Evolutionary conservation across 2,797 vertebrate species (phyloP), one percentile per base, ranked within the genome.

Genomic region (Epinephelus malabaricus): DNA sequence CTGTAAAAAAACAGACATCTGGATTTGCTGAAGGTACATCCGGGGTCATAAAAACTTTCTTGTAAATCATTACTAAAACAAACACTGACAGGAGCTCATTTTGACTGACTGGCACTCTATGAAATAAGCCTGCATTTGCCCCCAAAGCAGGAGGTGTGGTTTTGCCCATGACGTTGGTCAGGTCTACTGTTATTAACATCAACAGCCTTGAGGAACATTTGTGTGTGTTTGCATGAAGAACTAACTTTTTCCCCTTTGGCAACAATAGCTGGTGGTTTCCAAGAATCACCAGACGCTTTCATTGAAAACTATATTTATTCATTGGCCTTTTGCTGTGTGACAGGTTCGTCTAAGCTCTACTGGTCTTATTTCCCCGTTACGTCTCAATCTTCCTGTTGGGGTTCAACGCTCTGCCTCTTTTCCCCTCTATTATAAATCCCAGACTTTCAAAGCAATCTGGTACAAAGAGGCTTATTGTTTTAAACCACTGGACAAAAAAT

Each of bases 391-490:
- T 81, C 55, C 70, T 40, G 78, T 60, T 62, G 18, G 71, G 70
- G 69, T 71, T 80, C 73, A 60, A 61, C 3, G 23, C 78, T 68
- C 70, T 60, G 78, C 70, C 60, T 43, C 61, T 75, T 76, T 66
- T 45, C n/a, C 17, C 49, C 21, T 71, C 51, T 3, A 27, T 85
- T 73, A 69, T 62, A 84, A 87, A 82, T 54, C 63, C 59, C 17
- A 73, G 77, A 68, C 81, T 84, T 80, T 77, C 64, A 75, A 75
- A 84, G 70, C 69, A 34, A 40, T 79, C 13, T 21, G 25, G 27
- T 56, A 82, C 69, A 84, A 84, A 84, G 78, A 74, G 66, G 72
- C 64, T 72, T 78, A 55, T 45, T 86, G 82, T 86, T 79, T 81
- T 53, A 30, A 79, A 77, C 12, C 55, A 68, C 51, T 43, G 2